Percentiles rank a stretch among this genome's conserved stretches.
Evolutionary conservation across 2,888 invertebrate species (phyloP).

Genomic region (Aphidius colemani): DNA sequence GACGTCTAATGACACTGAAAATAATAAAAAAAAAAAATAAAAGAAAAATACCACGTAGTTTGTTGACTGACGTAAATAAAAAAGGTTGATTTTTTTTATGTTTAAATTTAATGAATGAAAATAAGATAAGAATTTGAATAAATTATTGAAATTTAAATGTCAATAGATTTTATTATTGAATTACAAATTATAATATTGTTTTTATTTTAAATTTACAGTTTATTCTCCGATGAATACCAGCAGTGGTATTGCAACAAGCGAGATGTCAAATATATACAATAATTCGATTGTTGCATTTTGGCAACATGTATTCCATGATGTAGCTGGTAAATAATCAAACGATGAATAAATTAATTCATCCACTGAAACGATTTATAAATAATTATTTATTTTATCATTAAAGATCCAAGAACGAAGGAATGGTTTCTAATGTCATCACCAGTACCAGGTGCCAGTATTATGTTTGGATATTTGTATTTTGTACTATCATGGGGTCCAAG

Average conservation of each 20-base stretch:
- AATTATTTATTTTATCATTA: background rate
- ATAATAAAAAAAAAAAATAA: slow-evolving; percentile 1
- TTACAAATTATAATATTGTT: slow-evolving; percentile 6
- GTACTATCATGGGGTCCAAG: slow-evolving; percentile 80
- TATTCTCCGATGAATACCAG: slow-evolving; percentile 50
- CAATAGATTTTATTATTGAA: background rate
- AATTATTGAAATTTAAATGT: background rate
- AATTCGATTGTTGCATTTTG: slow-evolving; percentile 69
- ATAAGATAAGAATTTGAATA: too few relatives aligned
- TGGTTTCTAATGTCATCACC: slow-evolving; percentile 79
- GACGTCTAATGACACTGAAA: slow-evolving; percentile 6
- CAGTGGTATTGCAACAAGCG: slow-evolving; percentile 38
- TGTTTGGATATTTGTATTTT: slow-evolving; percentile 74
- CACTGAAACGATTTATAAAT: too few relatives aligned
- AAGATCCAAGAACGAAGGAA: slow-evolving; percentile 72
- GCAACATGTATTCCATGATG: slow-evolving; percentile 68
- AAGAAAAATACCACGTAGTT: background rate
- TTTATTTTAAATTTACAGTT: slow-evolving; percentile 38
- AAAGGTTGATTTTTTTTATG: too few relatives aligned
- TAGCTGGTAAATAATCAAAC: slow-evolving; percentile 64
- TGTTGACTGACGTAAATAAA: too few relatives aligned
- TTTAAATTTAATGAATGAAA: too few relatives aligned
- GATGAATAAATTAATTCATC: background rate
- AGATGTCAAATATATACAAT: slow-evolving; percentile 63
- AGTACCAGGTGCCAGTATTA: slow-evolving; percentile 69